Evolutionary conservation across 2,888 invertebrate species (phyloP).

Genomic region (Chrysolina oricalcia): DNA sequence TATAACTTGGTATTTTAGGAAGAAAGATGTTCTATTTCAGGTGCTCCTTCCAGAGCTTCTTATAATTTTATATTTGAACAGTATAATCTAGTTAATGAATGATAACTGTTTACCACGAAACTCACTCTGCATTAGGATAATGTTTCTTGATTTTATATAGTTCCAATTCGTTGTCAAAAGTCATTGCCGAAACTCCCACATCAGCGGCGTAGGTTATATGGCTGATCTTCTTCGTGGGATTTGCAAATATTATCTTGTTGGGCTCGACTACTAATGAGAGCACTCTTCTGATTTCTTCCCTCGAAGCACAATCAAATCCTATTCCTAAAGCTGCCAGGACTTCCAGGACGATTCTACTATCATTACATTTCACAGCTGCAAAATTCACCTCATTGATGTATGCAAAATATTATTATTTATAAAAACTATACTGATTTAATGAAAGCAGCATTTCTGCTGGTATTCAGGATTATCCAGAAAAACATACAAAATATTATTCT

Average conservation of each 20-base stretch:
- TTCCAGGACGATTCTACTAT: slow-evolving; percentile 70
- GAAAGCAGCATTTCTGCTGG: too few relatives aligned
- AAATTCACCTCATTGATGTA: slow-evolving; percentile 36
- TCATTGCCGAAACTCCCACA: slow-evolving; percentile 73
- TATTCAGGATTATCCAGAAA: too few relatives aligned
- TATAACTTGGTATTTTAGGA: too few relatives aligned
- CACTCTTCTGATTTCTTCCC: slow-evolving; percentile 74
- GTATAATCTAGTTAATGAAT: too few relatives aligned
- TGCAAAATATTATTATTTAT: too few relatives aligned
- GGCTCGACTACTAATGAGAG: slow-evolving; percentile 72
- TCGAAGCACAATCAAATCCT: slow-evolving; percentile 79
- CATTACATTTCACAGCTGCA: slow-evolving; percentile 79
- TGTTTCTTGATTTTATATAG: slow-evolving; percentile 74
- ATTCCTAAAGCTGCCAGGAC: slow-evolving; percentile 74
- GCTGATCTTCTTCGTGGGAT: slow-evolving; percentile 75
- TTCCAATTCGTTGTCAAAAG: slow-evolving; percentile 76
- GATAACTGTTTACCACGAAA: neutral
- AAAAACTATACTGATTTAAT: too few relatives aligned
- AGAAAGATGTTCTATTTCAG: too few relatives aligned
- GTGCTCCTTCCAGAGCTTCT: too few relatives aligned
- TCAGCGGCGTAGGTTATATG: slow-evolving; percentile 74
- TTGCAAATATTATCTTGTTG: slow-evolving; percentile 75
- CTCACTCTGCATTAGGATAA: slow-evolving; percentile 73
- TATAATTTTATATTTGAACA: too few relatives aligned
- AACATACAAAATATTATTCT: too few relatives aligned